phyloP scores from a whole-genome alignment of 2,113 vertebrate genomes.

The Leptocoma aspasia region DNA sequence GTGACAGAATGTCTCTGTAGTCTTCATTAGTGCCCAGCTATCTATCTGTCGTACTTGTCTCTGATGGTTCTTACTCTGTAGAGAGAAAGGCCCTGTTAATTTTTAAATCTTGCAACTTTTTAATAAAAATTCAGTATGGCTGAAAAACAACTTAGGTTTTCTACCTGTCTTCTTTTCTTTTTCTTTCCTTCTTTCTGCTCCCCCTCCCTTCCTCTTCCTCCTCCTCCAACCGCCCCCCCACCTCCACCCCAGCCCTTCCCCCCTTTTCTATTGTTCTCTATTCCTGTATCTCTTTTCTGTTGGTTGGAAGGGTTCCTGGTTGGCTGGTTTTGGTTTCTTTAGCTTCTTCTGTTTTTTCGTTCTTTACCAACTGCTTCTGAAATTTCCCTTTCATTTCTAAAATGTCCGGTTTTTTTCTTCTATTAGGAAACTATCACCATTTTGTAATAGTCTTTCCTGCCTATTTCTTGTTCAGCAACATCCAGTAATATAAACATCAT shows the following conservation, averaged over 20 bases:
- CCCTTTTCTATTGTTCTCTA: background rate
- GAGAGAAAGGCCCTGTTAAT: background rate
- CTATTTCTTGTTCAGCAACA: background rate
- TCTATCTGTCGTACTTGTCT: background rate
- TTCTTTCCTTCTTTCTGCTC: background rate
- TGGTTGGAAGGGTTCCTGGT: background rate
- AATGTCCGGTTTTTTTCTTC: background rate
- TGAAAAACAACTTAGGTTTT: background rate
- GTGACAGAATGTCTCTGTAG: background rate
- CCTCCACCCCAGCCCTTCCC: no score
- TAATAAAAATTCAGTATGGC: background rate
- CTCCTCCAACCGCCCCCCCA: no score
- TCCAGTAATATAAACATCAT: background rate
- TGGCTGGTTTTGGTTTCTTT: background rate
- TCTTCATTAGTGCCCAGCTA: background rate
- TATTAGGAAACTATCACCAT: background rate
- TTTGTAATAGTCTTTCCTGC: background rate
- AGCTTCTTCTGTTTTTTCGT: background rate
- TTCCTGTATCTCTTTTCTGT: background rate
- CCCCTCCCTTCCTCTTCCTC: accelerated
- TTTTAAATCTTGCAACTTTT: background rate
- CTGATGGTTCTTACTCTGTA: background rate
- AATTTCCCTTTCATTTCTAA: background rate
- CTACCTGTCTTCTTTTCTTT: background rate
- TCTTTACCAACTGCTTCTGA: background rate